Evolutionary conservation across 2,113 vertebrate genomes (phyloP), one percentile per base, ranked within the genome.

Genomic region (Trogon surrucura): DNA sequence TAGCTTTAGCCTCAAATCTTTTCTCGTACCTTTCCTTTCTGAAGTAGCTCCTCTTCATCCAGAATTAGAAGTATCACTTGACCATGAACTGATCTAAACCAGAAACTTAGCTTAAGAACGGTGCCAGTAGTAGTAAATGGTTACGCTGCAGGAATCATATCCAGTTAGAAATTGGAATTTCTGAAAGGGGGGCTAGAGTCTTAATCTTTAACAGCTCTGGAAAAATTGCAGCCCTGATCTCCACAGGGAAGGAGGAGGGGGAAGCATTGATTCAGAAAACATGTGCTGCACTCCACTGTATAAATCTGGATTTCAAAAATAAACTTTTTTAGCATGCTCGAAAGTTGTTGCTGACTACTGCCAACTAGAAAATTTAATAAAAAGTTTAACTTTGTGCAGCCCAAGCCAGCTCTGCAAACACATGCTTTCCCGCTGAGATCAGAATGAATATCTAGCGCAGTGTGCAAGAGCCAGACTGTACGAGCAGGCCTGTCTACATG

Each of bases 221-320:
- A 94, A 93, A 92, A 91, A 65, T 34, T 81, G 75, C 88, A 95
- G 41, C 23, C 79, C 79, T 93, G 58, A 38, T 94, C 85, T 91
- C 97, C 80, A 12, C 51, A 18, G 80, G 94, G 96, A 80, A 91
- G 85, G 88, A 75, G 87, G 77, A 79, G 72, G 62, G 91, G 77
- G 38, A 82, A 92, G 82, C 80, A 78, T 61, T 91, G 94, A 96
- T 97, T 93, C 90, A 78, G 92, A 97, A 97, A 97, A 95, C 92
- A 91, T 85, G 70, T 85, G 78, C 91, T 74, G 73, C 84, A 15
- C 92, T 96, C 79, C 81, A 17, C 89, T 45, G 67, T 95, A 96
- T 96, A 97, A 97, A 96, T 87, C 87, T 92, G 93, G 78, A 74
- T 95, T 93, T 97, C 92, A 96, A 96, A 97, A 89, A 92, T 32